Percentiles rank a stretch among this genome's conserved stretches.
Evolutionary conservation across 2,888 invertebrate species (phyloP).

Genomic region (Cephus rjabovi): DNA sequence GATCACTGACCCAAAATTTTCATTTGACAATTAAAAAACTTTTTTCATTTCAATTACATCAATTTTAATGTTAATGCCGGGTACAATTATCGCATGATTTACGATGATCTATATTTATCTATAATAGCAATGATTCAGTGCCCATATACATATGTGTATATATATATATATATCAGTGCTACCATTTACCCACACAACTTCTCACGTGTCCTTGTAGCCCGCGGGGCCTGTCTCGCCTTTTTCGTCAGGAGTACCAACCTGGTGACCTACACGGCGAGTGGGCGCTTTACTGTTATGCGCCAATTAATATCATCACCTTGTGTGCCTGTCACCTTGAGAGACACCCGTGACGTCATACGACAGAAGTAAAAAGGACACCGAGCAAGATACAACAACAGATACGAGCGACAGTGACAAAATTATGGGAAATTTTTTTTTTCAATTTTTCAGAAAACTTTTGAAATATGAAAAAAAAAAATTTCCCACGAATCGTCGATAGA

Average conservation of each 20-base stretch:
- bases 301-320: conserved; percentile 10
- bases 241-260: conserved; percentile 19
- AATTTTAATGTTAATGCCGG: neutral
- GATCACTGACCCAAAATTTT: neutral
- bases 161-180: no score
- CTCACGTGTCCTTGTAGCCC: conserved; percentile 13
- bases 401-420: no score
- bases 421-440: no score
- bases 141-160: no score
- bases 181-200: no score
- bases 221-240: conserved; percentile 13
- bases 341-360: neutral
- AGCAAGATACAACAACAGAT: neutral
- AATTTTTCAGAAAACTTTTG: no score
- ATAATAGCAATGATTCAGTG: neutral
- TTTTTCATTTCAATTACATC: neutral
- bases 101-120: neutral
- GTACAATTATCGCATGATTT: neutral
- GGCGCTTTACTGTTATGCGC: conserved; percentile 14
- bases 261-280: conserved; percentile 20
- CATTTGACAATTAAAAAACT: neutral
- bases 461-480: no score
- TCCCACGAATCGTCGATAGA: no score
- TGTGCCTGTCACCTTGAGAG: neutral
- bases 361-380: neutral